phyloP scores from a whole-genome alignment of 2,888 invertebrate genomes.

The Lithophane ornitopus region DNA sequence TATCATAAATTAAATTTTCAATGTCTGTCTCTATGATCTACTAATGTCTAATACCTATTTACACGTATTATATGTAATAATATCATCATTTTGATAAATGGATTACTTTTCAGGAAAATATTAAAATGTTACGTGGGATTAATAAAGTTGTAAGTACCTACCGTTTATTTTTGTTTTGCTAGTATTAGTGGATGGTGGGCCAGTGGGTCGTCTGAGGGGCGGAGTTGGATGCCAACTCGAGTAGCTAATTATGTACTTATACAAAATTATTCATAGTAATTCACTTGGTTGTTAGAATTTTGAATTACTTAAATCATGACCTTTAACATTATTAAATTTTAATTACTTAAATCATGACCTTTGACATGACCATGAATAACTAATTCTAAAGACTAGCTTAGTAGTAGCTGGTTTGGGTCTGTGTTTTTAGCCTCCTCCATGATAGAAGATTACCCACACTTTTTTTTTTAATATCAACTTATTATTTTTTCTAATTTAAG shows the following conservation, averaged over 20 bases:
- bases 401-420: too few relatives aligned
- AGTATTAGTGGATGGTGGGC: not conserved
- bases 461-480: too few relatives aligned
- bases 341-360: not conserved
- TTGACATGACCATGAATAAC: not conserved
- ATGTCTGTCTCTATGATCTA: not conserved
- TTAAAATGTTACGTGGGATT: conserved; percentile 72
- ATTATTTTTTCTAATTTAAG: too few relatives aligned
- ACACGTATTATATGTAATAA: not conserved
- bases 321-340: too few relatives aligned
- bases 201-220: too few relatives aligned
- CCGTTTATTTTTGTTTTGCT: not conserved
- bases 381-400: not conserved
- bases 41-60: not conserved
- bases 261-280: not conserved
- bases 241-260: too few relatives aligned
- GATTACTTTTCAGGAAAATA: conserved; percentile 65
- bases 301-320: too few relatives aligned
- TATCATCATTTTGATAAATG: conserved; percentile 33
- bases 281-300: not conserved
- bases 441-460: too few relatives aligned
- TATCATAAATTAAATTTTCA: not conserved
- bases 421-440: too few relatives aligned
- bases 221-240: too few relatives aligned
- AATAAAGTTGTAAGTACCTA: conserved; percentile 75